These are phyloP conservation scores for Callorhinus ursinus DNA, from an alignment of 2,113 vertebrate genomes.

Conservation along the genomic window DNA sequence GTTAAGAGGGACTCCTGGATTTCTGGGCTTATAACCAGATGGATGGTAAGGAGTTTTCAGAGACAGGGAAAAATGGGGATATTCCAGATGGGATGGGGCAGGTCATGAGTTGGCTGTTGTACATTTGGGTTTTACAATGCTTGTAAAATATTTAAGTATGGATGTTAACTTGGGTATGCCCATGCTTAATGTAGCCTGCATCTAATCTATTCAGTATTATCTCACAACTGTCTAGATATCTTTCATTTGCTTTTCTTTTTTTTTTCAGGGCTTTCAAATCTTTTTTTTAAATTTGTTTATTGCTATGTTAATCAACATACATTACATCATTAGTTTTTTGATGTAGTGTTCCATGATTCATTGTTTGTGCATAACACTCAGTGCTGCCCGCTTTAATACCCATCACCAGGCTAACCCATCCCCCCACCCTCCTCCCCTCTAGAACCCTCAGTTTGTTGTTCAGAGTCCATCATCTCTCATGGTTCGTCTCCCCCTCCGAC, in stretches of 20 bases:
- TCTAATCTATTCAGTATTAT: neutral
- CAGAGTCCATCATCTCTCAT: too few relatives aligned
- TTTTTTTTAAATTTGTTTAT: too few relatives aligned
- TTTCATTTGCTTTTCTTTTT: neutral
- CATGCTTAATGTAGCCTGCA: neutral
- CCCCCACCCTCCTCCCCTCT: too few relatives aligned
- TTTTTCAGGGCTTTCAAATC: too few relatives aligned
- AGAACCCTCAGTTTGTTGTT: too few relatives aligned
- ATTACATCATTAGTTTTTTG: too few relatives aligned
- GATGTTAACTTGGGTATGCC: neutral
- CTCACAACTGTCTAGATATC: neutral
- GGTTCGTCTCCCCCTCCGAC: too few relatives aligned
- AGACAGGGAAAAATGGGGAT: neutral
- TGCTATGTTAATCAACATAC: too few relatives aligned
- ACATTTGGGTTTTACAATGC: neutral
- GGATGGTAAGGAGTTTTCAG: neutral
- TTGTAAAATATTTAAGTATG: neutral
- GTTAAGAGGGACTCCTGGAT: neutral
- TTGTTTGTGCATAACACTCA: too few relatives aligned
- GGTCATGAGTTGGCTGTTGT: neutral
- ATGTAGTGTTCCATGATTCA: too few relatives aligned
- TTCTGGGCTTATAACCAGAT: neutral
- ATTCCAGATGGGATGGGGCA: neutral
- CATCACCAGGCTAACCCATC: too few relatives aligned
- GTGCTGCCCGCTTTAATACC: too few relatives aligned